phyloP scores from a whole-genome alignment of 2,797 vertebrate species.

The Alcedo atthis region DNA sequence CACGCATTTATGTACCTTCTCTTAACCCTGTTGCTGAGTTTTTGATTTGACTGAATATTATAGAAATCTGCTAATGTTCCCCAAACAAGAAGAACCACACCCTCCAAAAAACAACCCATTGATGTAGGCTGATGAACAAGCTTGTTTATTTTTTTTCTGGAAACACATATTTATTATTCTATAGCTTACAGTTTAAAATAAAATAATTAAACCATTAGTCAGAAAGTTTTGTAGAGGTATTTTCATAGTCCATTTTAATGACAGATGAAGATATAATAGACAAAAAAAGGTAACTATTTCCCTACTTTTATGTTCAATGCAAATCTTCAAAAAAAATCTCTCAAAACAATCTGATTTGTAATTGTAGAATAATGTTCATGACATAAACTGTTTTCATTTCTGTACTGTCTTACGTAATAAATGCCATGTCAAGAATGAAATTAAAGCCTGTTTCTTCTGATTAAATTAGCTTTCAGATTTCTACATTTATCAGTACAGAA shows the following conservation, averaged over 20 bases:
- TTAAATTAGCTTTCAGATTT: constrained; percentile 6
- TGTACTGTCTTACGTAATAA: not conserved
- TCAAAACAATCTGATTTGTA: not conserved
- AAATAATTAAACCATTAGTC: not conserved
- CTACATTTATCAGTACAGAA: constrained; percentile 7
- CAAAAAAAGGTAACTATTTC: constrained; percentile 4
- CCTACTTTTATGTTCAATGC: not conserved
- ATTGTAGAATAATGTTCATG: not conserved
- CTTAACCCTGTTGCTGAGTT: not conserved
- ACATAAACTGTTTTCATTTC: not conserved
- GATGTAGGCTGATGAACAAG: constrained; percentile 25
- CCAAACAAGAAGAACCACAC: not conserved
- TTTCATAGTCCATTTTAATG: not conserved
- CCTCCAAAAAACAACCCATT: constrained; percentile 42
- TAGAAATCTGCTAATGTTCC: constrained; percentile 1
- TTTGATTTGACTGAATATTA: not conserved
- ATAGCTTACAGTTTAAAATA: constrained; percentile 46
- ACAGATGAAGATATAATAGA: not conserved
- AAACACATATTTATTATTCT: constrained; percentile 25
- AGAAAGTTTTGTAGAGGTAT: not conserved
- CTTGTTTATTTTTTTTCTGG: constrained; percentile 69
- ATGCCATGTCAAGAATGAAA: not conserved
- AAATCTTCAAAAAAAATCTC: not conserved
- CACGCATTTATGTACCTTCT: not conserved
- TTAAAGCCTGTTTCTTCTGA: constrained; percentile 2